Evolutionary conservation across 2,797 vertebrate species (phyloP), one percentile per base, ranked within the genome.

Genomic region (Tarsius wallacei): DNA sequence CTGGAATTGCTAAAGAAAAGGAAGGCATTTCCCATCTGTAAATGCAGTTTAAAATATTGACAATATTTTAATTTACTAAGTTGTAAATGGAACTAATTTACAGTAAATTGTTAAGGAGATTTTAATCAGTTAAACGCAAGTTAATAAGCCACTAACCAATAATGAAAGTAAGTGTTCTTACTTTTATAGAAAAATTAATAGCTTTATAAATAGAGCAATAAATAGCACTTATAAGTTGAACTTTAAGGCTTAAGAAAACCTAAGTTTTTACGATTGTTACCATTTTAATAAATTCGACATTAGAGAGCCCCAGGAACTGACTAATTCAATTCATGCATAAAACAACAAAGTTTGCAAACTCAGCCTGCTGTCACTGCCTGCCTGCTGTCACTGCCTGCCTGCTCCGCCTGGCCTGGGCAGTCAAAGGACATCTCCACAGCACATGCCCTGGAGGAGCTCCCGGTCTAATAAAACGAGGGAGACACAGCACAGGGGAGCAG

Each of bases 241-340:
- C 11, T 74, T 81, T 57, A 78, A 70, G 15, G 19, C 33, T 82
- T 93, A 49, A 59, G 24, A 53, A 94, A 87, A 33, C 57, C 13
- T 57, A 61, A 33, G 26, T 17, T 68, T 84, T 73, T 57, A 24
- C 11, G 33, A 55, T 55, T 70, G 28, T 74, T 89, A 92, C 5
- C 42, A 64, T 61, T 90, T 84, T 90, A 90, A 87, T 81, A 93
- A 93, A 94, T 73, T 84, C 19, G 55, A 59, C 36, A 82, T 66
- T 83, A 74, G 83, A 83, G 33, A 90, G 33, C 21, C 71, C 15
- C 8, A 16, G 51, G n/a, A 70, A 68, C 26, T n/a, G 68, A 93
- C 78, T 87, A 87, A 91, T 77, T 6, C 36, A 61, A 76, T 16
- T 63, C 33, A 12, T n/a, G 13, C 17, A 66, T 24, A 87, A 84